phyloP scores from a whole-genome alignment of 2,888 invertebrate species.

The Kryphioiulus occultus region DNA sequence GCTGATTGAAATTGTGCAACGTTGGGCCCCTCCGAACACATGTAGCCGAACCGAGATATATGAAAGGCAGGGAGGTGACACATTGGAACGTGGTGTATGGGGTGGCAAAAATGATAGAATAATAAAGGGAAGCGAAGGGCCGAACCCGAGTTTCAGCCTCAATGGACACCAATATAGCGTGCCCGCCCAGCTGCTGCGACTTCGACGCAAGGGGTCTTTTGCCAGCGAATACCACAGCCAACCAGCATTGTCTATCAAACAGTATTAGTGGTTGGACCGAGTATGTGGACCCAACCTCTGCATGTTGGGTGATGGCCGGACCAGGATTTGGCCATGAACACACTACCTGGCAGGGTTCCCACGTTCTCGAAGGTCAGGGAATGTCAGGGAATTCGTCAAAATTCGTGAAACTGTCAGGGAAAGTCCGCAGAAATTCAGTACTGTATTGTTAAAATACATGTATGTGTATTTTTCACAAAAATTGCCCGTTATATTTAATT shows the following conservation, averaged over 20 bases:
- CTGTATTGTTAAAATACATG: too few species aligned
- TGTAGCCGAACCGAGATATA: not conserved
- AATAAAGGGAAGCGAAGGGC: conserved; percentile 43
- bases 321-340: not conserved
- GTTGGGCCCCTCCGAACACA: not conserved
- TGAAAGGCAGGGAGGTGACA: conserved; percentile 21
- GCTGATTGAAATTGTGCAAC: conserved; percentile 2
- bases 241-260: conserved; percentile 36
- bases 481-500: too few species aligned
- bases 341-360: too few species aligned
- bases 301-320: not conserved
- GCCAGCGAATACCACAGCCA: conserved; percentile 13
- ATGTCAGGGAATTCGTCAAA: too few species aligned
- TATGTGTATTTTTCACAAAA: too few species aligned
- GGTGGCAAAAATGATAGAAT: conserved; percentile 34
- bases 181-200: conserved; percentile 49
- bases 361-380: too few species aligned
- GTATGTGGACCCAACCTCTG: not conserved
- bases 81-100: not conserved
- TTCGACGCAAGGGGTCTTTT: not conserved
- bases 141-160: conserved; percentile 48
- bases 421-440: too few species aligned
- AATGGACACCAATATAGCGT: conserved; percentile 44
- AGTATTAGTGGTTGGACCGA: conserved; percentile 21
- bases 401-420: too few species aligned